Percentiles rank a stretch among this genome's conserved stretches.
Conservation (phyloP, 2,113 vertebrate species). For the Crocuta crocuta region DNA sequence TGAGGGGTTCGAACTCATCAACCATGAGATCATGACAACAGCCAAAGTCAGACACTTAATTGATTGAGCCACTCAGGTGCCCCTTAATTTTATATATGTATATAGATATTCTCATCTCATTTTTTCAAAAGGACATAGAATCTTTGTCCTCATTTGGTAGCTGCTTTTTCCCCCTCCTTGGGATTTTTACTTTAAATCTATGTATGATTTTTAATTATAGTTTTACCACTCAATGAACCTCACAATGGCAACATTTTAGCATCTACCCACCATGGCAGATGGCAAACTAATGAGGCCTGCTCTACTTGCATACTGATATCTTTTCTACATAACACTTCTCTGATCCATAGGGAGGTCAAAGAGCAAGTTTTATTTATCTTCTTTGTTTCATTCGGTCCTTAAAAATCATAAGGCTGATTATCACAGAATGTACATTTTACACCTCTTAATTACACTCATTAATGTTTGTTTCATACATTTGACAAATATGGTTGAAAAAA, state of each 20-base stretch:
- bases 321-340: constrained; percentile 78
- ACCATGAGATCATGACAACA: no score
- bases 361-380: constrained; percentile 85
- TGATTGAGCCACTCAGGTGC: no score
- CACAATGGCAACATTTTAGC: constrained; percentile 91
- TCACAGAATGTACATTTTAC: constrained; percentile 69
- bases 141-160: constrained; percentile 77
- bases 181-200: constrained; percentile 82
- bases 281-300: constrained; percentile 92
- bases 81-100: no score
- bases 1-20: no score
- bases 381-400: constrained; percentile 70
- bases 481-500: constrained; percentile 52
- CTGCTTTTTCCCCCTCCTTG: constrained; percentile 79
- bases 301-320: constrained; percentile 88
- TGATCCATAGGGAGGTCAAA: constrained; percentile 84
- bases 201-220: constrained; percentile 86
- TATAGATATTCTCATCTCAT: constrained; percentile 48
- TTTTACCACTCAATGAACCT: constrained; percentile 92
- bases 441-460: constrained; percentile 76
- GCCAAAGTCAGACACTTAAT: no score
- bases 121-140: constrained; percentile 69
- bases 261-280: constrained; percentile 90
- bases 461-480: constrained; percentile 62
- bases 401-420: constrained; percentile 79